Base-by-base conservation (phyloP, 2,797 vertebrate genomes). In the Macrochelys suwanniensis region DNA sequence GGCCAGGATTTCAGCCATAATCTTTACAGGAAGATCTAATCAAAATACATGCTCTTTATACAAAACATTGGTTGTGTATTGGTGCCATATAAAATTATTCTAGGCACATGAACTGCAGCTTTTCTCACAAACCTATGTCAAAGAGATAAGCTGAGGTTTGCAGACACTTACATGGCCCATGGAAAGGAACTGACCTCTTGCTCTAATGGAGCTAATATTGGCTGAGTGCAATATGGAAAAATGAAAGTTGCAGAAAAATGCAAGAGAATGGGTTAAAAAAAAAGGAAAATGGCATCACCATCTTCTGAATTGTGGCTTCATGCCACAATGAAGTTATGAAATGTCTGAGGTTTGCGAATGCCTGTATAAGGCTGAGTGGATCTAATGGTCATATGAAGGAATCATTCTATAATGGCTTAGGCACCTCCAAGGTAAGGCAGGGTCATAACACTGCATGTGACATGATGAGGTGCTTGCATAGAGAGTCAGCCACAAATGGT, bases 121-220 rank as follows among this genome's bases (percentile, higher is more conserved):
- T 76, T 47, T 76, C 74, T 45, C 42, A 76, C 42, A 47, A 47
- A 26, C 23, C 25, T 26, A 45, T 28, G 7, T 15, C 42, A 47
- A 76, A 42, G 33, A 42, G 68, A 10, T 25, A 37, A 47, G 25
- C 45, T 47, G 26, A 2, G 4, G 6, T 45, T 26, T 47, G 12
- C 10, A 47, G 13, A 28, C 5, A 28, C 19, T 8, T 28, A 49
- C 42, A 47, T 76, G 53, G 42, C 37, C 11, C 26, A 76, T 13
- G 26, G 74, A 47, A 76, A 77, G 45, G 7, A 77, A 77, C 15
- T 49, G 74, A 47, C 6, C 3, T 47, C 13, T 77, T 77, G 13
- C 45, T 17, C 13, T 47, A 49, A 26, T 49, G 74, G 79, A 71
- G 88, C 88, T 94, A 88, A 93, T 96, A 94, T 94, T 82, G 91